Evolutionary conservation across 2,888 invertebrate genomes (phyloP).

Genomic region (Bombylius discolor): DNA sequence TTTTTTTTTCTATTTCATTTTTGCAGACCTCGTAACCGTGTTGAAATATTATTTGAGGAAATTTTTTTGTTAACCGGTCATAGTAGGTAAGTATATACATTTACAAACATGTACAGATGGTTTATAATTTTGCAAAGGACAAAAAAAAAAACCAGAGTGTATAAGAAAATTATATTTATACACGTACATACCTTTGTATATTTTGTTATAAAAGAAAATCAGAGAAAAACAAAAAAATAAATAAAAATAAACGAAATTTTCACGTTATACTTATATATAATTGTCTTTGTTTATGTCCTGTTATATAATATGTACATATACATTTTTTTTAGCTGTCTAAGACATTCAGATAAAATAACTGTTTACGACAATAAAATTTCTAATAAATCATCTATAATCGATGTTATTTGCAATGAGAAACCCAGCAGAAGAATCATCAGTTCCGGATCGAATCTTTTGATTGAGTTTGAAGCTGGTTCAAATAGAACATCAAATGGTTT

Average conservation of each 20-base stretch:
- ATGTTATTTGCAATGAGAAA: conserved; percentile 69
- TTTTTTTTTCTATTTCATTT: background rate
- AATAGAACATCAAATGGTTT: conserved; percentile 35
- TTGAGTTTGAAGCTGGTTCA: conserved; percentile 77
- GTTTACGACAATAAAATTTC: conserved; percentile 67
- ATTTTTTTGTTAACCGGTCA: conserved; percentile 14
- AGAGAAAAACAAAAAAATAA: too few species aligned
- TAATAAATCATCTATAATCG: conserved; percentile 58
- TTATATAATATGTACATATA: background rate
- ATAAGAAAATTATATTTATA: too few species aligned
- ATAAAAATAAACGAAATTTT: too few species aligned
- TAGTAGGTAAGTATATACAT: conserved; percentile 9
- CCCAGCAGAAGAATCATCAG: conserved; percentile 68
- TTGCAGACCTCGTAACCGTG: conserved; percentile 33
- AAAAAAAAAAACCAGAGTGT: too few species aligned
- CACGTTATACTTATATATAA: too few species aligned
- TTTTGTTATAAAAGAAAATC: too few species aligned
- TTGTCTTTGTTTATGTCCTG: too few species aligned
- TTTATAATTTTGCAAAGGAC: too few species aligned
- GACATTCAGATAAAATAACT: conserved; percentile 70
- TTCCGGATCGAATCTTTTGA: conserved; percentile 65
- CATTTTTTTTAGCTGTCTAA: conserved; percentile 50
- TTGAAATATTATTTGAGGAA: conserved; percentile 71
- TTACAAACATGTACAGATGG: too few species aligned
- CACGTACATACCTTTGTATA: too few species aligned